Base-by-base conservation (phyloP, 1,140 invertebrate genomes). In the Lysiphlebus fabarum region DNA sequence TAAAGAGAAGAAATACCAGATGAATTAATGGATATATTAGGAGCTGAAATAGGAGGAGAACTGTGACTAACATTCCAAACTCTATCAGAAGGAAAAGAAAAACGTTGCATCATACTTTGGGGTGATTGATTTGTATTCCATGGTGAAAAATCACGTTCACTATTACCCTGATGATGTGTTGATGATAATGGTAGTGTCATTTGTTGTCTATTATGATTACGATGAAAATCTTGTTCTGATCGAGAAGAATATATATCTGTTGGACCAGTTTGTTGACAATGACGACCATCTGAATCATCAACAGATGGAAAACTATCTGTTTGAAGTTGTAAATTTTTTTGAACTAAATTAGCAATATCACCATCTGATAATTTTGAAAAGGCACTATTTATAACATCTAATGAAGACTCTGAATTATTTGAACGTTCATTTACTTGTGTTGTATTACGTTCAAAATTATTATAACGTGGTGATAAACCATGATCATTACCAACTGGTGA, bases 371-470 rank as follows among this genome's bases (percentile, higher is more conserved):
- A 34, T 50, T 55, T 60, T 9, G 60, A 51, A 43, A 66, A 61
- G n/a, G 55, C 56, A 58, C 53, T 61, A 51, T 60, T 61, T 9
- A 59, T 59, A 2, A 51, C 11, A 55, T 59, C 50, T 5, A 49
- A 49, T 37, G 47, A 12, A 6, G 33, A 10, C 17, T 43, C 59
- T 48, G 34, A 34, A 51, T 34, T 34, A 26, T 59, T 38, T 9
- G 43, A 40, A 14, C 48, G 56, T 53, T 61, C 54, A 14, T 7
- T 59, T 7, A 41, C 38, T 11, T 62, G 67, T 0, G 69, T 68
- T 2, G 70, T 66, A 62, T 72, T 65, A 12, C 69, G 64, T 9
- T 76, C 73, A 9, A 74, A 75, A 45, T 72, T 74, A 17, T 75
- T 63, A 42, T 67, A 74, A 17, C 72, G 65, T 0, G 61, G 63